Evolutionary conservation across 2,888 invertebrate genomes (phyloP).

Genomic region (Acronicta aceris): DNA sequence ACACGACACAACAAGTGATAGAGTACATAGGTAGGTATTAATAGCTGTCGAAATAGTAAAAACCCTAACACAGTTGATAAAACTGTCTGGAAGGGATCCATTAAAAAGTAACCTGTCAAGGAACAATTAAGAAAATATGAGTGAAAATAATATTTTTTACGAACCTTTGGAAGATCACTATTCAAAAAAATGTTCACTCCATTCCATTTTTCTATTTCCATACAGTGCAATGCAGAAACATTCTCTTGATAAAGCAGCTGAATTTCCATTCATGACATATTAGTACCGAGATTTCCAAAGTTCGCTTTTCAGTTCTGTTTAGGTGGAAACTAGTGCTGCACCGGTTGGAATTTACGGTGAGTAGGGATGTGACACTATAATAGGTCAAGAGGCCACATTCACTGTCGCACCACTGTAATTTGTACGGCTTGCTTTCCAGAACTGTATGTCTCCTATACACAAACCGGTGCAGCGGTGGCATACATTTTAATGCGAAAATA

Average conservation of each 20-base stretch:
- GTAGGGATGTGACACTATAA: slow-evolving; percentile 69
- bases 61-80: slow-evolving; percentile 5
- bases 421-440: slow-evolving; percentile 60
- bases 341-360: slow-evolving; percentile 48
- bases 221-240: too few relatives aligned
- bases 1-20: slow-evolving; percentile 18
- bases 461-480: slow-evolving; percentile 42
- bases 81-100: slow-evolving; percentile 30
- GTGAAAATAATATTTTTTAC: too few relatives aligned
- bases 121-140: too few relatives aligned
- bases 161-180: too few relatives aligned
- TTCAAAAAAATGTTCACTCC: too few relatives aligned
- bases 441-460: slow-evolving; percentile 32
- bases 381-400: slow-evolving; percentile 77
- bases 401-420: slow-evolving; percentile 69
- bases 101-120: background rate
- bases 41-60: slow-evolving; percentile 3
- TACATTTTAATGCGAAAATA: slow-evolving; percentile 53
- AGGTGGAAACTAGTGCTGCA: slow-evolving; percentile 32
- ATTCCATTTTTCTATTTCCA: too few relatives aligned
- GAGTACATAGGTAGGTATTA: background rate
- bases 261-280: slow-evolving; percentile 41
- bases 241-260: slow-evolving; percentile 17
- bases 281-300: slow-evolving; percentile 42
- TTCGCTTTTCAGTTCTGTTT: slow-evolving; percentile 45